Base-by-base conservation (phyloP, 2,113 vertebrate genomes). In the Campylomormyrus tamandua region DNA sequence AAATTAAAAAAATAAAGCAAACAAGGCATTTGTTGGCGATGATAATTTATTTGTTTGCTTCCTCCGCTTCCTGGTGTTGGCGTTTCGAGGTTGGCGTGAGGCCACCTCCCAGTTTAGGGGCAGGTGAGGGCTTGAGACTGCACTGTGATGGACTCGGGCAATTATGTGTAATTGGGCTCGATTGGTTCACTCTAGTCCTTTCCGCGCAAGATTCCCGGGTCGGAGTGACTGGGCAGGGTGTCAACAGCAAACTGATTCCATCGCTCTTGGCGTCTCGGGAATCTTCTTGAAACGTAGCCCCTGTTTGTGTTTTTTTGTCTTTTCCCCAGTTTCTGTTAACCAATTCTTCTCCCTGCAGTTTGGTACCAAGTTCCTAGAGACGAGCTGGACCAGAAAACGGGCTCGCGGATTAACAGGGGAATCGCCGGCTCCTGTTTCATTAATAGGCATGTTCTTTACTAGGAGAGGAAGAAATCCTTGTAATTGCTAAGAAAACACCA, bases 191-290 rank as follows among this genome's bases (percentile, higher is more conserved):
- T 92, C 92, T 92, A 90, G 93, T 92, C 91, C 91, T 91, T 92
- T 94, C 94, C 80, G 84, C 92, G 87, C 90, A 91, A 91, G 90
- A 91, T 91, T 87, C 83, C 92, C 89, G 89, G 90, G 93, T 93
- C 91, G 91, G 92, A 93, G 92, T 92, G 93, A 92, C 93, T 95
- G 94, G 93, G 93, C 93, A 90, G 56, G 27, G 86, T 91, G 92
- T 94, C 93, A 91, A 91, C 88, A 89, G 91, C 93, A 93, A 94
- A 94, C 91, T 92, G 93, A 93, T 94, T 94, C 92, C 95, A 95
- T 95, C 91, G 92, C 93, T 95, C 92, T 91, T 94, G 94, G 94
- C 94, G 91, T 90, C 91, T 91, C 74, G 88, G 93, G 92, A 94
- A 93, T 93, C 92, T 92, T 93, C 91, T 91, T 92, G 91, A 90